A percentile compares a stretch with the other conserved stretches of the same genome.
These are phyloP conservation scores for Rhipidura dahli DNA, from an alignment of 2,113 vertebrate species.

Conservation along the genomic window DNA sequence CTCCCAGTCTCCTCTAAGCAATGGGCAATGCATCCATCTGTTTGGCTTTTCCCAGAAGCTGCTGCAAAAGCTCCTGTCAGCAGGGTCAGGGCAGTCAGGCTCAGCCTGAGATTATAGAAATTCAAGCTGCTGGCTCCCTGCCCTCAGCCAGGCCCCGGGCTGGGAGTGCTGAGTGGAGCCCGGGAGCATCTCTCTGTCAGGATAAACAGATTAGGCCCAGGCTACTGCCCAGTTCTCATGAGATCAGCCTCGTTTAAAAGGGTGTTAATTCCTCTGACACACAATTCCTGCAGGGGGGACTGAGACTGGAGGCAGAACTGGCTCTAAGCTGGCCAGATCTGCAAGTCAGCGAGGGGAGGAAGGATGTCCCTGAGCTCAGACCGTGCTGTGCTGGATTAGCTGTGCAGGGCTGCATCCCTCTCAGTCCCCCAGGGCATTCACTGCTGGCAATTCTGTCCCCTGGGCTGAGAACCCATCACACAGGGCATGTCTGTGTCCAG, in stretches of 20 bases:
- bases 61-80: conserved; percentile 24
- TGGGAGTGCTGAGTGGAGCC: rapidly evolving
- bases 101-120: conserved; percentile 18
- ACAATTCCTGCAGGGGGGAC: background rate
- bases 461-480: background rate
- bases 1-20: background rate
- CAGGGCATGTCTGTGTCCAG: background rate
- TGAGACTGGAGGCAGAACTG: background rate
- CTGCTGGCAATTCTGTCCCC: background rate
- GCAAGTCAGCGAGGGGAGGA: conserved; percentile 43
- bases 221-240: conserved; percentile 62
- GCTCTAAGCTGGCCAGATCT: background rate
- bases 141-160: background rate
- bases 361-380: background rate
- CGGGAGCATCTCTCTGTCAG: background rate
- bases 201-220: conserved; percentile 65
- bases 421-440: background rate
- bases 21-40: background rate
- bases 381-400: background rate
- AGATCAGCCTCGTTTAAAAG: conserved; percentile 63
- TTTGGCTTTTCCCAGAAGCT: background rate
- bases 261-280: conserved; percentile 39
- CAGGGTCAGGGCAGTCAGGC: conserved; percentile 15
- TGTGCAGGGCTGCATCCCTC: background rate
- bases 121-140: background rate